Conservation (phyloP, 2,113 vertebrate species). For the Natator depressus region DNA sequence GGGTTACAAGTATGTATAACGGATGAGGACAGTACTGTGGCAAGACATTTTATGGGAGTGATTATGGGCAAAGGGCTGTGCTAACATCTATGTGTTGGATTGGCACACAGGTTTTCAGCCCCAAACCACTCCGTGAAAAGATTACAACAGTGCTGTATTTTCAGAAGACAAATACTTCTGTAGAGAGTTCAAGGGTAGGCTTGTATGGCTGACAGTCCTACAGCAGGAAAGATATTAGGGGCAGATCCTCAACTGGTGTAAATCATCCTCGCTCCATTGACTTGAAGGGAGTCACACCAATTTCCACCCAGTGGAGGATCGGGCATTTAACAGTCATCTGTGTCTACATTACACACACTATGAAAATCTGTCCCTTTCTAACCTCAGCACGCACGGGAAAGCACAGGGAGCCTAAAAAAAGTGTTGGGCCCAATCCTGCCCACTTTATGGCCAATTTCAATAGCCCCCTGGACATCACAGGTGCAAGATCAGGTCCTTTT, state of each 20-base stretch:
- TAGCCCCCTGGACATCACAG: background rate
- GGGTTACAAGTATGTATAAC: fast-evolving
- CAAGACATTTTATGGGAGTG: background rate
- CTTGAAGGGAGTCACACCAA: background rate
- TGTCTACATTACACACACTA: background rate
- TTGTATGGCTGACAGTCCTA: background rate
- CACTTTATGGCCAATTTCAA: fast-evolving
- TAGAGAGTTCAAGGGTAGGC: background rate
- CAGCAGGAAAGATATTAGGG: background rate
- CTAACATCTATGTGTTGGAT: fast-evolving
- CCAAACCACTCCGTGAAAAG: fast-evolving
- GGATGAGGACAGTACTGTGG: fast-evolving
- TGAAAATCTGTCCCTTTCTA: background rate
- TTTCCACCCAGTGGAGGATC: fast-evolving
- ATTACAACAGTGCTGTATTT: background rate
- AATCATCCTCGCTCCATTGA: background rate
- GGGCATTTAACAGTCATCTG: background rate
- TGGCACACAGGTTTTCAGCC: fast-evolving
- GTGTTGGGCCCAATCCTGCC: background rate
- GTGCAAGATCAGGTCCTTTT: background rate
- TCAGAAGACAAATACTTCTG: background rate
- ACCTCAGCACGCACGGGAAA: background rate
- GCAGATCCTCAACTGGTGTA: background rate
- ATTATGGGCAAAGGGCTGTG: background rate
- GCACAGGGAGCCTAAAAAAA: background rate